Evolutionary conservation across 2,797 vertebrate species (phyloP).

Genomic region (Aeoliscus strigatus): DNA sequence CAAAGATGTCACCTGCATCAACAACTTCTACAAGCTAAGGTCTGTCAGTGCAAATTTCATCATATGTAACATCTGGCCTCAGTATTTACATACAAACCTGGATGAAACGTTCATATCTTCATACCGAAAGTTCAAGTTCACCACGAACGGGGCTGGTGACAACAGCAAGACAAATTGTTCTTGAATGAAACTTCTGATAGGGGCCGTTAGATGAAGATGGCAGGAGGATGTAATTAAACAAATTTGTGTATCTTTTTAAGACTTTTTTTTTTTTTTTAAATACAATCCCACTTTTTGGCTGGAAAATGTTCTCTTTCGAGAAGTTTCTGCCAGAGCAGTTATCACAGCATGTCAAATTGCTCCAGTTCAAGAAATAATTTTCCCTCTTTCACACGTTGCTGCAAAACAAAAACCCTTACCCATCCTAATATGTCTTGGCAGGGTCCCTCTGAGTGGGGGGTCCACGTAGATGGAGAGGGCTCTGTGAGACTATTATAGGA

Average conservation of each 20-base stretch:
- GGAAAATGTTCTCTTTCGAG: slow-evolving; percentile 96
- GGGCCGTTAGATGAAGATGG: too few species aligned
- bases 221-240: slow-evolving; percentile 93
- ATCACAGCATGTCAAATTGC: slow-evolving; percentile 99
- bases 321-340: slow-evolving; percentile 97
- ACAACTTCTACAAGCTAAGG: too few species aligned
- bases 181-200: too few species aligned
- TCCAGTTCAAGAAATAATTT: slow-evolving; percentile 90
- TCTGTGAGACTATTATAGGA: slow-evolving; percentile 74
- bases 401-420: slow-evolving; percentile 89
- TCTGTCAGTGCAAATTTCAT: too few species aligned
- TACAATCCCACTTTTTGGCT: slow-evolving; percentile 78
- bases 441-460: slow-evolving; percentile 80
- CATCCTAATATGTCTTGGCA: slow-evolving; percentile 81
- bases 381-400: slow-evolving; percentile 70
- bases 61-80: too few species aligned
- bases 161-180: slow-evolving; percentile 57
- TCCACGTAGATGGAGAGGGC: slow-evolving; percentile 76
- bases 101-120: too few species aligned
- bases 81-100: too few species aligned
- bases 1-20: too few species aligned
- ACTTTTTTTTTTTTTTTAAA: slow-evolving; percentile 82
- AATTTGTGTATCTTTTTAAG: slow-evolving; percentile 91
- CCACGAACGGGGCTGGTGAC: slow-evolving; percentile 46
- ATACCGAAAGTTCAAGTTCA: too few species aligned